phyloP scores from a whole-genome alignment of 92 coral and sea anemone species.

The Epizoanthus illoricatus region DNA sequence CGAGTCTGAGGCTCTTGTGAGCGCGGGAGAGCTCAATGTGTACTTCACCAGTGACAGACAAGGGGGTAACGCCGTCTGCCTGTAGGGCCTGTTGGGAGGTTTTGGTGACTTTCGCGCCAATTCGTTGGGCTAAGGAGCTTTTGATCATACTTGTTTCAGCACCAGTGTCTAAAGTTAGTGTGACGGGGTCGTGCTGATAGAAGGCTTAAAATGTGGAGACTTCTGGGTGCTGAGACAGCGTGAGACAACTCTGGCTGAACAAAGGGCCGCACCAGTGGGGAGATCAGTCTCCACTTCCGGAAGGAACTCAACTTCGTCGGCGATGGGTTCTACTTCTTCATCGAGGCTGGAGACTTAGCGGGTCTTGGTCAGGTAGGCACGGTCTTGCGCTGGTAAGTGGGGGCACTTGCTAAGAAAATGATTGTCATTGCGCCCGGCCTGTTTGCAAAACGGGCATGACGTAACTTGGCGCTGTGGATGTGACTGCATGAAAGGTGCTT shows the following conservation, averaged over 20 bases:
- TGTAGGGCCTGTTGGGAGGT: neutral
- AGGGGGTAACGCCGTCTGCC: neutral
- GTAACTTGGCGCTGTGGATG: neutral
- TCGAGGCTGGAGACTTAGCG: neutral
- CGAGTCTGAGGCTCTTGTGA: constrained; percentile 54
- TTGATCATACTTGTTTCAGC: no score
- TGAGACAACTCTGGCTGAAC: neutral
- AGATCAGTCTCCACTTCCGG: no score
- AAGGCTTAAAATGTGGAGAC: constrained; percentile 10
- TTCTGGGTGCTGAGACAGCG: neutral
- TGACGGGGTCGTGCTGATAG: neutral
- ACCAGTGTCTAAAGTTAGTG: constrained; percentile 25
- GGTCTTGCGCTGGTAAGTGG: neutral
- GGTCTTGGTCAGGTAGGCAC: neutral
- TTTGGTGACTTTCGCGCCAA: neutral
- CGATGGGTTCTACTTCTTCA: neutral
- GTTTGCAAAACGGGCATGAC: constrained; percentile 7
- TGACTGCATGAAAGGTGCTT: no score
- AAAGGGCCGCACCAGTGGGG: no score
- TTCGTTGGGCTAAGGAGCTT: constrained; percentile 1
- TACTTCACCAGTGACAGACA: neutral
- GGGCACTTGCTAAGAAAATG: constrained; percentile 27
- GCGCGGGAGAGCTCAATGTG: constrained; percentile 2
- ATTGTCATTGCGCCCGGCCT: no score
- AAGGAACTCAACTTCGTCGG: no score